These are phyloP conservation scores for Phaonia tiefii DNA, from an alignment of 2,888 invertebrate genomes.

Conservation along the genomic window DNA sequence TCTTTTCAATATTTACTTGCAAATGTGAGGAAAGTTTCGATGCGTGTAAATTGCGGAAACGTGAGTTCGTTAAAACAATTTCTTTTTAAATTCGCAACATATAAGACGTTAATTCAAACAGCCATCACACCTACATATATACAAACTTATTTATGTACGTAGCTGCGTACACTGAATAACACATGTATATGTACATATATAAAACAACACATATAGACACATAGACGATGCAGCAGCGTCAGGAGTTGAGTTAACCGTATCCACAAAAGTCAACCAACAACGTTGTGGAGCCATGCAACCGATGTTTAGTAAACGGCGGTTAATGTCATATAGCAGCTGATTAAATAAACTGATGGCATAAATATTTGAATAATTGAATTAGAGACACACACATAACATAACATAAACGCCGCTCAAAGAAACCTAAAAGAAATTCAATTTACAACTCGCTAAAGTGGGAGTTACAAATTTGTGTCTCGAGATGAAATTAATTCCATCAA, in stretches of 20 bases:
- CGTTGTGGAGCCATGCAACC: not conserved
- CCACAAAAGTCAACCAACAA: not conserved
- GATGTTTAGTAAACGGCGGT: not conserved
- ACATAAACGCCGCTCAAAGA: not conserved
- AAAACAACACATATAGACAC: not conserved
- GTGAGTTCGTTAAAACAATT: constrained; percentile 55
- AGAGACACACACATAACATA: not conserved
- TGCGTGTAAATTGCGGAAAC: constrained; percentile 62
- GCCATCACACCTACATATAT: not conserved
- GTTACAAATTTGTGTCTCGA: not conserved
- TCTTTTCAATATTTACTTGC: constrained; percentile 53
- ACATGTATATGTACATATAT: too few relatives aligned
- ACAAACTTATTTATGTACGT: too few relatives aligned
- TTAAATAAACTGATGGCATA: constrained; percentile 24
- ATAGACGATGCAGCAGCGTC: not conserved
- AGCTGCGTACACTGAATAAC: too few relatives aligned
- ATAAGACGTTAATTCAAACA: constrained; percentile 16
- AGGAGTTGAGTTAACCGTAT: not conserved
- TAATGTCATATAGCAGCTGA: constrained; percentile 32
- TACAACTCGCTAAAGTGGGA: not conserved
- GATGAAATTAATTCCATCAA: too few relatives aligned
- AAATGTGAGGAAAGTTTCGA: constrained; percentile 54
- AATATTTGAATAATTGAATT: constrained; percentile 28
- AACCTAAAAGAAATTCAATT: too few relatives aligned
- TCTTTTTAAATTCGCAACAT: constrained; percentile 28